phyloP scores from a whole-genome alignment of 2,888 invertebrate genomes.

The Eristalinus aeneus region DNA sequence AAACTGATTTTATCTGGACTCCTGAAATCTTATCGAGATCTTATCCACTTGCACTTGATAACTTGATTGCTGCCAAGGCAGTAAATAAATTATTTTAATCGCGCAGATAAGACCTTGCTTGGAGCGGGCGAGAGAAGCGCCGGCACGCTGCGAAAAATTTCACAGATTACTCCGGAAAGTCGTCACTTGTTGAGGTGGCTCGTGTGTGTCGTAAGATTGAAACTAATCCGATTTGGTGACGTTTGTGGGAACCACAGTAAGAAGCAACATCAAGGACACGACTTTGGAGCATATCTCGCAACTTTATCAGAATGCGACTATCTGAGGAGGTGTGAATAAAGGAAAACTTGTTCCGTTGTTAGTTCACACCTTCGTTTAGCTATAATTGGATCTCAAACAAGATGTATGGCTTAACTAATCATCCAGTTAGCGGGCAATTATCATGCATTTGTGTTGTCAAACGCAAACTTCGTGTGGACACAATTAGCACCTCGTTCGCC shows the following conservation, averaged over 20 bases:
- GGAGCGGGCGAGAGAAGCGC: neutral
- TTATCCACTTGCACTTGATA: neutral
- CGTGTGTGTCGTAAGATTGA: neutral
- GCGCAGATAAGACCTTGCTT: neutral
- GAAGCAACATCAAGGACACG: neutral
- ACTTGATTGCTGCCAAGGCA: neutral
- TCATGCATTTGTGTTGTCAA: constrained; percentile 8
- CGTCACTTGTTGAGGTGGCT: neutral
- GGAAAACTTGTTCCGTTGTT: neutral
- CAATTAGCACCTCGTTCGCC: constrained; percentile 13
- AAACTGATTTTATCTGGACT: neutral
- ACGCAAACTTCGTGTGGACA: neutral
- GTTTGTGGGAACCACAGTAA: neutral
- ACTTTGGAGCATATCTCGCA: neutral
- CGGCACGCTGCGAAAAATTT: neutral
- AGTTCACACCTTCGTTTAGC: neutral
- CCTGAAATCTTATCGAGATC: neutral
- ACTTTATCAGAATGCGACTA: neutral
- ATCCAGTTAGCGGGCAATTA: constrained; percentile 30
- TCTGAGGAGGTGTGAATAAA: neutral
- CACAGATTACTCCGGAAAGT: neutral
- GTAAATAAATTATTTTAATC: neutral
- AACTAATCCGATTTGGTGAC: neutral
- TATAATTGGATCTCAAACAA: neutral
- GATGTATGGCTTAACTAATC: constrained; percentile 28